Base-by-base conservation (phyloP, 2,113 vertebrate species). In the Erpornis zantholeuca region DNA sequence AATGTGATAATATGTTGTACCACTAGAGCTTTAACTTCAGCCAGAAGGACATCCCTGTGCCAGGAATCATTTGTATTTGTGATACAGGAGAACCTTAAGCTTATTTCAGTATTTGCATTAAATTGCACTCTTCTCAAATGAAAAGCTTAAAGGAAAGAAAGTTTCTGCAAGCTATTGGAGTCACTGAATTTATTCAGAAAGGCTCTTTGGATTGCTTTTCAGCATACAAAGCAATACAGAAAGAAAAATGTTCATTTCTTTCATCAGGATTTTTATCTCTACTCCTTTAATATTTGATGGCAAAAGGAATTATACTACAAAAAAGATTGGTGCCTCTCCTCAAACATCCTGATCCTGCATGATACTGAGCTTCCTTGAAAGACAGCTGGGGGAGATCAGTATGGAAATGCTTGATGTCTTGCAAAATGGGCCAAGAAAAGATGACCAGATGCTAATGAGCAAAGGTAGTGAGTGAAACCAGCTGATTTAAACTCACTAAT, bases 261-360 rank as follows among this genome's bases (percentile, higher is more conserved):
- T 96, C 90, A 93, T 92, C 90, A 82, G 60, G n/a, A 84, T 77
- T 93, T 97, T 96, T 65, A 93, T 95, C 69, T 92, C 57, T 57
- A 35, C 19, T 77, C 40, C 64, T 95, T 91, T 91, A 93, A 71
- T 84, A 86, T 81, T 95, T 60, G 82, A 12, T 64, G 45, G 70
- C 36, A 90, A 92, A 91, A 82, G 61, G 72, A 83, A 86, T 95
- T 80, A 75, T 69, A 75, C 60, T 53, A 86, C 84, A 91, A 83
- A 95, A 91, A 82, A 50, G 23, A 42, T 92, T 69, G 85, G 69
- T 86, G 86, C 40, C 69, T 92, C 45, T 91, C 45, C 82, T 88
- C 79, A 81, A 50, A 94, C 64, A 56, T 40, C 60, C 76, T 45
- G 60, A 92, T 94, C 38, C 38, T 57, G 76, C 50, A 31, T 0